Percentiles rank a stretch among this genome's conserved stretches.
phyloP scores from a whole-genome alignment of 2,113 vertebrate species.

The Perca flavescens region DNA sequence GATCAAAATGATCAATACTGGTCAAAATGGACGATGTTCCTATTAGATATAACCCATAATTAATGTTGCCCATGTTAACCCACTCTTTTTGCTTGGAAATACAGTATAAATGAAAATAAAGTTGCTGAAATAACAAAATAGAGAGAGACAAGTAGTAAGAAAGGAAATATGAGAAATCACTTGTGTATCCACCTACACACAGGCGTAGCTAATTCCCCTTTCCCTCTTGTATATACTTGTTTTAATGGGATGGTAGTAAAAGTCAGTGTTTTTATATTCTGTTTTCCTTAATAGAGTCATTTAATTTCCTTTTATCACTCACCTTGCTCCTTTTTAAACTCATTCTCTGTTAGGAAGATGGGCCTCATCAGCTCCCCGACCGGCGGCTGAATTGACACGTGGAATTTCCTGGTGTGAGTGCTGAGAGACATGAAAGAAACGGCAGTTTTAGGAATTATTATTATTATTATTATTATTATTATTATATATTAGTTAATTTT shows the following conservation, averaged over 20 bases:
- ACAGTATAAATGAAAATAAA: background rate
- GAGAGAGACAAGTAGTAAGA: background rate
- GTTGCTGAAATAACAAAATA: background rate
- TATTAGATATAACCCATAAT: background rate
- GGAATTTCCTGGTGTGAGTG: slow-evolving; percentile 94
- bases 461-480: too few relatives aligned
- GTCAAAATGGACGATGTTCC: background rate
- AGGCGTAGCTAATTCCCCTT: background rate
- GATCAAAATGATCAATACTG: background rate
- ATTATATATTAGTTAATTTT: too few relatives aligned
- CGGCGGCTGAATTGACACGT: slow-evolving; percentile 95
- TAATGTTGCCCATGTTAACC: background rate
- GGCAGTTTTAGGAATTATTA: background rate
- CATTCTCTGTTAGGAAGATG: slow-evolving; percentile 95
- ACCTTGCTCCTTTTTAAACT: slow-evolving; percentile 98
- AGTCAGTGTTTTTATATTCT: background rate
- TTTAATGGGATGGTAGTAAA: background rate
- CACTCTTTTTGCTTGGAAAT: too few relatives aligned
- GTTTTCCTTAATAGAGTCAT: background rate
- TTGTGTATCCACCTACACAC: background rate
- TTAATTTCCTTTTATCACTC: slow-evolving; percentile 46
- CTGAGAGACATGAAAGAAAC: slow-evolving; percentile 71
- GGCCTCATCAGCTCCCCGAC: slow-evolving; percentile 97
- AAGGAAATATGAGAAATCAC: background rate
- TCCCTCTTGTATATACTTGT: background rate